phyloP scores from a whole-genome alignment of 2,797 vertebrate genomes.

The Sus cebifrons region DNA sequence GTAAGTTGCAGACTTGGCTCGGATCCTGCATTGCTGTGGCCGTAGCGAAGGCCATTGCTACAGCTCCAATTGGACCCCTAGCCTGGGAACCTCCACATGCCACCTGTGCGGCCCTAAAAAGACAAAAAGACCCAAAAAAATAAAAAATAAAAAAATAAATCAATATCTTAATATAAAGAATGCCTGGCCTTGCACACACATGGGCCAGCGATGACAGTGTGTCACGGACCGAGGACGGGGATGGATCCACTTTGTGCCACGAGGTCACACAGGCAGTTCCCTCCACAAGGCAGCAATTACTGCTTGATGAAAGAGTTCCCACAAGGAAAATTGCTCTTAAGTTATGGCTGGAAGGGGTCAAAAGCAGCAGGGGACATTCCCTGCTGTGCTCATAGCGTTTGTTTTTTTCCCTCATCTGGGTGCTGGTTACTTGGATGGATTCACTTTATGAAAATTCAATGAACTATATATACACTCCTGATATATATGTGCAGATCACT shows the following conservation, averaged over 20 bases:
- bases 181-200: not conserved
- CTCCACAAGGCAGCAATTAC: not conserved
- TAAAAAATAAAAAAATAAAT: not conserved
- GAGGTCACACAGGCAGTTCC: not conserved
- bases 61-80: too few relatives aligned
- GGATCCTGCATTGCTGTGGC: too few relatives aligned
- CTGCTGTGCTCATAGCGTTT: not conserved
- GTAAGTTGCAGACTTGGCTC: too few relatives aligned
- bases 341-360: not conserved
- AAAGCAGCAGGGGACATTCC: not conserved
- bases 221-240: not conserved
- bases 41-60: too few relatives aligned
- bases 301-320: not conserved
- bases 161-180: not conserved
- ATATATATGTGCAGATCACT: not conserved
- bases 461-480: not conserved
- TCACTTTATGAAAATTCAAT: not conserved
- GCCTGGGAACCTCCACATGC: too few relatives aligned
- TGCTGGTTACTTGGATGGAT: not conserved
- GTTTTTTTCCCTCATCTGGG: not conserved
- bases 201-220: not conserved
- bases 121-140: too few relatives aligned
- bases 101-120: too few relatives aligned
- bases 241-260: not conserved
- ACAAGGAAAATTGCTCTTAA: not conserved